These are phyloP conservation scores for Heliconius hewitsoni DNA, from an alignment of 1,140 invertebrate species.

Conservation along the genomic window DNA sequence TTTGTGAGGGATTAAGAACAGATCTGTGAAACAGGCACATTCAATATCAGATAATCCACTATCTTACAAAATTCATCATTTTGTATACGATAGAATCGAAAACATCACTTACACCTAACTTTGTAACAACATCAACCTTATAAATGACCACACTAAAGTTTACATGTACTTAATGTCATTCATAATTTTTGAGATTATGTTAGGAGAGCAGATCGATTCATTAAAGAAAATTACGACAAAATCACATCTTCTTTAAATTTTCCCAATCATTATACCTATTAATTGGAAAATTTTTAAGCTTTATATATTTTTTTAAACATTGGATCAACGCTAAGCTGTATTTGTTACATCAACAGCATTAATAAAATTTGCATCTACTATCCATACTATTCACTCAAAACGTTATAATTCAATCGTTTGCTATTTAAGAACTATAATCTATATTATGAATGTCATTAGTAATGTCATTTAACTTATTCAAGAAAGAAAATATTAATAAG, in stretches of 20 bases:
- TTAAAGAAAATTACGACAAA: not conserved
- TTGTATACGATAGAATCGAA: constrained; percentile 19
- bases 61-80: constrained; percentile 2
- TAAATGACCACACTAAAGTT: not conserved
- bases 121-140: constrained; percentile 27
- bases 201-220: not conserved
- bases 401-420: not conserved
- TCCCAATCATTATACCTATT: too few species aligned
- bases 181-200: not conserved
- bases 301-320: not conserved
- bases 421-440: not conserved
- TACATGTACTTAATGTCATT: constrained; percentile 1
- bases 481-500: constrained; percentile 21
- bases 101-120: constrained; percentile 13
- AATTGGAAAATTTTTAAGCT: not conserved
- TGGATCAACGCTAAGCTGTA: not conserved
- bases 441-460: constrained; percentile 15
- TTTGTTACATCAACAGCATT: not conserved
- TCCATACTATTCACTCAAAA: not conserved
- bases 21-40: constrained; percentile 41
- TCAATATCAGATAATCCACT: constrained; percentile 35
- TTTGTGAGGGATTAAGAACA: constrained; percentile 36
- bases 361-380: not conserved
- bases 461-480: not conserved
- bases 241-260: too few species aligned